Percentiles rank a stretch among this genome's conserved stretches.
Conservation (phyloP, 2,113 vertebrate species). For the Cyanoderma ruficeps region DNA sequence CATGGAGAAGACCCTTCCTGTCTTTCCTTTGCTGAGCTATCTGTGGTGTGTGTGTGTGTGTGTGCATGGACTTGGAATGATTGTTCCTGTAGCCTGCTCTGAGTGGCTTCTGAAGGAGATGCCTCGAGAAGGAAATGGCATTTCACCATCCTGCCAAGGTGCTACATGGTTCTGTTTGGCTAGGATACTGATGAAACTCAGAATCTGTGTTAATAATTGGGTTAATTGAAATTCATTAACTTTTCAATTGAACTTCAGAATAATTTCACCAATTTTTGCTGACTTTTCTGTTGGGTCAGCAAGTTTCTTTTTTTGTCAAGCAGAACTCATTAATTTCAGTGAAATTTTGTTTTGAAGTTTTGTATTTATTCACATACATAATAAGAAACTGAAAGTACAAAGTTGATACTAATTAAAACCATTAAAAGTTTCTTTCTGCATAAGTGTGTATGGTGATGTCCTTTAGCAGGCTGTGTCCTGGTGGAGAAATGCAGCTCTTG, state of each 20-base stretch:
- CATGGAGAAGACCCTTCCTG: background rate
- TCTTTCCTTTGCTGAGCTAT: background rate
- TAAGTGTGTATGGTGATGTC: background rate
- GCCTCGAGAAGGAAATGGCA: background rate
- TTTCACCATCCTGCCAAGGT: background rate
- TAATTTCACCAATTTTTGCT: background rate
- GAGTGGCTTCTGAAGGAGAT: background rate
- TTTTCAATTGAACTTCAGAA: background rate
- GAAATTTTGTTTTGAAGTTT: slow-evolving; percentile 8
- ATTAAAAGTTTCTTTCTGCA: background rate
- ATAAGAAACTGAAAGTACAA: background rate
- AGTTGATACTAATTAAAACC: background rate
- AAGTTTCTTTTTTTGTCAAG: background rate
- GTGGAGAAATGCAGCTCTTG: background rate
- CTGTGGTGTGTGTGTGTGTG: background rate
- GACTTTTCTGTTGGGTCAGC: background rate
- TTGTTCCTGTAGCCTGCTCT: background rate
- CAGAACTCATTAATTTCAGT: background rate
- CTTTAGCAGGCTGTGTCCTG: background rate
- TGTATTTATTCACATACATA: background rate
- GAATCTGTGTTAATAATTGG: background rate
- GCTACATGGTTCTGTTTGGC: background rate
- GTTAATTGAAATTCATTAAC: background rate
- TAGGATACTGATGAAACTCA: background rate
- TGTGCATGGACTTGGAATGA: background rate